Percentiles rank a stretch among this genome's conserved stretches.
Evolutionary conservation across 2,797 vertebrate species (phyloP).

Genomic region (Bradypodion ventrale): DNA sequence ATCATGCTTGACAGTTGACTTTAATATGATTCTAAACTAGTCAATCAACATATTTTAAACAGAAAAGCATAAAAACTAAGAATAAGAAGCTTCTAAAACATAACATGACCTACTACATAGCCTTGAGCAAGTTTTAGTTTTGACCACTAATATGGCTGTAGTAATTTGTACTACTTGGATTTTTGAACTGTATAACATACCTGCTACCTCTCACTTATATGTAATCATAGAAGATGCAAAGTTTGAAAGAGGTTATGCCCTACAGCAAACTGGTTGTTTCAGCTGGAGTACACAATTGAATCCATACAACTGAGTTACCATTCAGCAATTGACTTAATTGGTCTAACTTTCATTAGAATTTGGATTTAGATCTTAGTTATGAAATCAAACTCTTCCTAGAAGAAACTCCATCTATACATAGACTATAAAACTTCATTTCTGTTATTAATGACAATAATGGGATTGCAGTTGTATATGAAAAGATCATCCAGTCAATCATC

Average conservation of each 20-base stretch:
- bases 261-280: too few species aligned
- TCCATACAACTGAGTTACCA: too few species aligned
- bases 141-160: slow-evolving; percentile 13
- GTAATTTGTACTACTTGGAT: background rate
- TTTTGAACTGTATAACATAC: slow-evolving; percentile 8
- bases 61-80: slow-evolving; percentile 47
- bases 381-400: too few species aligned
- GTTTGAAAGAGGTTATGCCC: background rate
- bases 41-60: slow-evolving; percentile 46
- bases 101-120: slow-evolving; percentile 49
- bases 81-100: slow-evolving; percentile 49
- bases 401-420: too few species aligned
- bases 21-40: slow-evolving; percentile 57
- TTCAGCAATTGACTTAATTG: too few species aligned
- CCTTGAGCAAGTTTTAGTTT: slow-evolving; percentile 24
- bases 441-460: too few species aligned
- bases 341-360: too few species aligned
- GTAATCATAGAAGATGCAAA: background rate
- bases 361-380: too few species aligned
- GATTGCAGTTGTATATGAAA: too few species aligned
- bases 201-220: background rate
- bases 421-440: too few species aligned
- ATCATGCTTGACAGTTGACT: slow-evolving; percentile 67
- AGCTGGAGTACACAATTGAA: too few species aligned
- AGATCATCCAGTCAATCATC: too few species aligned